A percentile compares a stretch with the other conserved stretches of the same genome.
Evolutionary conservation across 2,888 invertebrate species (phyloP).

Genomic region (Cetonia aurata): DNA sequence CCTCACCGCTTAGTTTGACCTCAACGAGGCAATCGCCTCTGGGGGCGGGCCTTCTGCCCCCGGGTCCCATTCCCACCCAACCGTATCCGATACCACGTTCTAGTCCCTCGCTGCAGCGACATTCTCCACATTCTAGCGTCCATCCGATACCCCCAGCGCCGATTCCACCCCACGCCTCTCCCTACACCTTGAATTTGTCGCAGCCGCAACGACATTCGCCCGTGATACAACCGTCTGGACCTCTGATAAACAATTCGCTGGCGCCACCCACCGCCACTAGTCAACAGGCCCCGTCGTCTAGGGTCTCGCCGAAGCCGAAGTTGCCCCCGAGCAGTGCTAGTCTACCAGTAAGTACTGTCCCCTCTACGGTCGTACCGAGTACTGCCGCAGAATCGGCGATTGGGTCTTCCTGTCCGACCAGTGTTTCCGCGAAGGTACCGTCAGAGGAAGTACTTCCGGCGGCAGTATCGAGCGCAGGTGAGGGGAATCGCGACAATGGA

Average conservation of each 20-base stretch:
- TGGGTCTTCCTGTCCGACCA: slow-evolving; percentile 40
- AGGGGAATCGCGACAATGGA: slow-evolving; percentile 65
- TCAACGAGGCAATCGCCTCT: slow-evolving; percentile 63
- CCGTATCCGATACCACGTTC: slow-evolving; percentile 64
- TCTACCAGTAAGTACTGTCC: slow-evolving; percentile 52
- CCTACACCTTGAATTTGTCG: slow-evolving; percentile 61
- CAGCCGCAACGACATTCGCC: slow-evolving; percentile 63
- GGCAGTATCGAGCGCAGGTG: slow-evolving; percentile 61
- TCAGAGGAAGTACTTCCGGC: slow-evolving; percentile 43
- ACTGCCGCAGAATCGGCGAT: slow-evolving; percentile 39
- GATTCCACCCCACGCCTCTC: slow-evolving; percentile 52
- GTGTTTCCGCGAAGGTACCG: slow-evolving; percentile 43
- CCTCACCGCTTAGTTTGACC: slow-evolving; percentile 57
- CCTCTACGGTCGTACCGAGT: slow-evolving; percentile 50
- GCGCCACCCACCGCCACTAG: slow-evolving; percentile 52
- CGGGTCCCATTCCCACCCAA: slow-evolving; percentile 53
- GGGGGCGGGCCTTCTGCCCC: slow-evolving; percentile 59
- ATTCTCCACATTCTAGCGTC: slow-evolving; percentile 65
- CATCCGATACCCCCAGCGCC: slow-evolving; percentile 55
- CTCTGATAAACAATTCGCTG: slow-evolving; percentile 60
- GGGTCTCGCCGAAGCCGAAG: slow-evolving; percentile 58
- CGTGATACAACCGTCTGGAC: slow-evolving; percentile 65
- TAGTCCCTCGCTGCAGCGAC: slow-evolving; percentile 70
- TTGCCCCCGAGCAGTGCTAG: slow-evolving; percentile 45
- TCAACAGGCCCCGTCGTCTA: slow-evolving; percentile 55